Conservation (phyloP, 1,140 invertebrate genomes). For the Pachypeltis micranthus region DNA sequence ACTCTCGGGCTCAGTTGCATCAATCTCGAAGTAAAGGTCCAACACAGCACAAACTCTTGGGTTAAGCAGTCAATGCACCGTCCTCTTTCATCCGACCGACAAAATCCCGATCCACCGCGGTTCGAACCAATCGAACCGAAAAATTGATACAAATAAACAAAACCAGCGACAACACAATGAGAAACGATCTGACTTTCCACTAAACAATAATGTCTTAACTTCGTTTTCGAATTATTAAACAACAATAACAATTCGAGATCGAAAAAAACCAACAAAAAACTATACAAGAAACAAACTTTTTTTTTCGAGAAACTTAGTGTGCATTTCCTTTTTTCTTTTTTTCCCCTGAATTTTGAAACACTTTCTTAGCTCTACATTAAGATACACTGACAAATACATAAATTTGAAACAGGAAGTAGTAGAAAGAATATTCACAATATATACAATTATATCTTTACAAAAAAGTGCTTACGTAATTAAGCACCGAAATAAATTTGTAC, state of each 20-base stretch:
- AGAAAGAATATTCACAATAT: conserved; percentile 22
- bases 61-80: too few species aligned
- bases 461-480: conserved; percentile 17
- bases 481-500: conserved; percentile 22
- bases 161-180: too few species aligned
- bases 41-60: too few species aligned
- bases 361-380: conserved; percentile 6
- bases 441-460: conserved; percentile 19
- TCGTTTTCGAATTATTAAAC: conserved; percentile 7
- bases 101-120: too few species aligned
- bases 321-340: too few species aligned
- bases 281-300: conserved; percentile 13
- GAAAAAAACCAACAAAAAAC: neutral
- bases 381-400: conserved; percentile 10
- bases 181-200: too few species aligned
- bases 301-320: conserved; percentile 4
- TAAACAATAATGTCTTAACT: conserved; percentile 1
- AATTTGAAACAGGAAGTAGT: conserved; percentile 19
- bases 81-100: too few species aligned
- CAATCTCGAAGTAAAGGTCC: too few species aligned
- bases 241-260: conserved; percentile 15
- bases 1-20: too few species aligned
- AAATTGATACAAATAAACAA: too few species aligned
- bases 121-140: too few species aligned
- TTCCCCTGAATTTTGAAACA: conserved; percentile 3